Conservation (phyloP, 2,797 vertebrate species). For the Prionace glauca region DNA sequence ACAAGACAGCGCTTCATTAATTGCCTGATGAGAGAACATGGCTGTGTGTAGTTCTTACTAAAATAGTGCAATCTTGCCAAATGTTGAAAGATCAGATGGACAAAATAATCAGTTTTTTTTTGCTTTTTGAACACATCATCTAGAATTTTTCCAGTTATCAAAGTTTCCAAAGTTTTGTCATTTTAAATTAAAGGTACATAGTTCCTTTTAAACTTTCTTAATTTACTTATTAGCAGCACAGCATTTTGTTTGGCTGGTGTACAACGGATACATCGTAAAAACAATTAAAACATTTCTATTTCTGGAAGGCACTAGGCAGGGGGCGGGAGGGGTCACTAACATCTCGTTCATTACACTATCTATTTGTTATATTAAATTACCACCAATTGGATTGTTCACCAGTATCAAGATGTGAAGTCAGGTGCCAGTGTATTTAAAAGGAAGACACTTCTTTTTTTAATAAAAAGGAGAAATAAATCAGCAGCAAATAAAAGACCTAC, state of each 20-base stretch:
- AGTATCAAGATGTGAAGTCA: constrained; percentile 4
- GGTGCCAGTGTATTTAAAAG: constrained; percentile 24
- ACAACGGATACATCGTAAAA: background rate
- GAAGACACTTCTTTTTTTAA: background rate
- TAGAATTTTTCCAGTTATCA: background rate
- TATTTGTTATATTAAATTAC: background rate
- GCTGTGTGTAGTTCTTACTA: background rate
- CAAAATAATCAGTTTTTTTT: background rate
- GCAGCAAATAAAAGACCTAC: constrained; percentile 27
- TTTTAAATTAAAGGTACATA: constrained; percentile 8
- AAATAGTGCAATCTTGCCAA: background rate
- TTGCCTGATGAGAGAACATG: background rate
- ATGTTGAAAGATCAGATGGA: background rate
- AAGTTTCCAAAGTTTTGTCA: background rate
- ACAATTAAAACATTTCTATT: background rate
- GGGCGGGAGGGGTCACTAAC: background rate
- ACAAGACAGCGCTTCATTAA: background rate
- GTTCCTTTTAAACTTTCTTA: background rate
- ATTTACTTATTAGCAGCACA: background rate
- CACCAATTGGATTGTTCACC: constrained; percentile 24
- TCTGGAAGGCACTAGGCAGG: background rate
- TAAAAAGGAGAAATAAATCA: constrained; percentile 21
- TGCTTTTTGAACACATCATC: background rate
- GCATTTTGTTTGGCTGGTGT: constrained; percentile 3
- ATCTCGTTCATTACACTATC: constrained; percentile 12